Evolutionary conservation across 2,113 vertebrate species (phyloP), one percentile per base, ranked within the genome.

Genomic region (Colossoma macropomum): DNA sequence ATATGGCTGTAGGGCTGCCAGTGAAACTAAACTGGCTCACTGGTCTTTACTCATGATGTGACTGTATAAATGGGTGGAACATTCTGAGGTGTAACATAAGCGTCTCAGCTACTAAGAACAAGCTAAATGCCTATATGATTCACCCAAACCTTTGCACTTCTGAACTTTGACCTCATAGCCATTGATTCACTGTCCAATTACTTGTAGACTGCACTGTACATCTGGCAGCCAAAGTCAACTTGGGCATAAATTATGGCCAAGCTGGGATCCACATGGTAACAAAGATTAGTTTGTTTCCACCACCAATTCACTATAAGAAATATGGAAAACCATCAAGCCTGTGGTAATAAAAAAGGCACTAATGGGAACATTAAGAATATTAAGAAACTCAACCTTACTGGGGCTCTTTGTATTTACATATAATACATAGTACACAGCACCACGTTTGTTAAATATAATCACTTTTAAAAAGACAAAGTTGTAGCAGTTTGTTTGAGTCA

Each of bases 111-210:
- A 52, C 45, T 9, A 5, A 38, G 34, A 3, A 3, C 34, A 38
- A 38, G 34, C 50, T 52, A 52, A 52, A 52, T 52, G 15, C 17
- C 50, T 17, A 17, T 3, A 52, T 5, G 50, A 52, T 52, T 17
- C 1, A 17, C 50, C 17, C 16, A 52, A 52, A 16, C 54, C 17
- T 21, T 7, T 8, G 21, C 54, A 56, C 17, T 23, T 56, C 6
- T 50, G 13, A 13, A 9, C 6, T 50, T 9, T 6, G 1, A 56
- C 17, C 17, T 56, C 21, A 62, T 27, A 25, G 25, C 25, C 32
- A 70, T 41, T 70, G 15, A 21, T 70, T 38, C 34, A 70, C 66
- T 27, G 66, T 70, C 34, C 66, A 23, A n/a, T 70, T 70, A 41
- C 32, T 70, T 23, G 8, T 9, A 70, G 19, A 48, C 19, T 5